phyloP scores from a whole-genome alignment of 1,140 invertebrate genomes.

The Galendromus occidentalis region DNA sequence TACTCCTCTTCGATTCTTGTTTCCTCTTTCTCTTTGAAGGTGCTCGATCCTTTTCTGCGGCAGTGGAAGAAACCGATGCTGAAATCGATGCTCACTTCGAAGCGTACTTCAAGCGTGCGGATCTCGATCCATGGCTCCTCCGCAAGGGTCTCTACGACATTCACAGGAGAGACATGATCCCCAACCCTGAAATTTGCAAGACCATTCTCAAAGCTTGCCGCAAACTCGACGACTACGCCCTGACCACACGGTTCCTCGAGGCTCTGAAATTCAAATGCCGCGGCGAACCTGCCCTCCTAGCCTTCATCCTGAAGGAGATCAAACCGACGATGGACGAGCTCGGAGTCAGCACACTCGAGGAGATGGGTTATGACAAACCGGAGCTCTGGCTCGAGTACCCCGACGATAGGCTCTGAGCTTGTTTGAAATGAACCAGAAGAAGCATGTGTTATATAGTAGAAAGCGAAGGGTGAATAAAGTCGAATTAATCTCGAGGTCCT shows the following conservation, averaged over 20 bases:
- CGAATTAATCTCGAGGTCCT: no score
- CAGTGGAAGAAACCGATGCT: constrained; percentile 34
- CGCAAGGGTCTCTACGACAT: constrained; percentile 48
- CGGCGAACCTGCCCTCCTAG: constrained; percentile 55
- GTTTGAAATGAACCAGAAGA: no score
- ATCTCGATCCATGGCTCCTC: constrained; percentile 92
- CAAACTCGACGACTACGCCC: constrained; percentile 73
- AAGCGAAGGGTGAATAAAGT: no score
- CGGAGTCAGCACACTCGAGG: constrained; percentile 79
- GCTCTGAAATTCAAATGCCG: constrained; percentile 42
- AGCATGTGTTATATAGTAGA: no score
- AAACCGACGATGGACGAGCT: constrained; percentile 74
- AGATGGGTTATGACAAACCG: constrained; percentile 90
- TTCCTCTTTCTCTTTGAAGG: no score
- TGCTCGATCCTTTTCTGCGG: not conserved
- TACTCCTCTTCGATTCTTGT: no score
- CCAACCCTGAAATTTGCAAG: constrained; percentile 77
- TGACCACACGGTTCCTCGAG: constrained; percentile 80
- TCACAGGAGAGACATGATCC: constrained; percentile 72
- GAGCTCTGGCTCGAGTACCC: constrained; percentile 50
- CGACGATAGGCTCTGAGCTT: not conserved
- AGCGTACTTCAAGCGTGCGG: constrained; percentile 60
- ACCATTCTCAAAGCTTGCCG: constrained; percentile 81
- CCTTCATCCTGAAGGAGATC: constrained; percentile 80
- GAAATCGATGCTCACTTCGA: constrained; percentile 56